These are phyloP conservation scores for Piliocolobus tephrosceles DNA, from an alignment of 2,113 vertebrate species.

Conservation along the genomic window DNA sequence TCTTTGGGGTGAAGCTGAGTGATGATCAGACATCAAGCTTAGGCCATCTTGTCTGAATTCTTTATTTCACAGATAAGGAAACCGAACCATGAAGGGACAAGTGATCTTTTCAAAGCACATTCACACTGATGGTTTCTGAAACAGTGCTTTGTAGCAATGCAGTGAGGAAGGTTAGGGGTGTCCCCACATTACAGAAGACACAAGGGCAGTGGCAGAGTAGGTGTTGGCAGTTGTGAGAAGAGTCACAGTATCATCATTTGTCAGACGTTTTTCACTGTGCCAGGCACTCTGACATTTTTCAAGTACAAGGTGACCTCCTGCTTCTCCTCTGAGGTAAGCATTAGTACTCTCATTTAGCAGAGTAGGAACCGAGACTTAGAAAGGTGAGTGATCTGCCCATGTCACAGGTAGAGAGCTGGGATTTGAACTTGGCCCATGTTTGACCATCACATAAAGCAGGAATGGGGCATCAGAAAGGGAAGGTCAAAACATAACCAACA, in stretches of 20 bases:
- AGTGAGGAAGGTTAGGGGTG: no score
- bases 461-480: no score
- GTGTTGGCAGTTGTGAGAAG: no score
- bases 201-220: background rate
- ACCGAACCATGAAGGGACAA: background rate
- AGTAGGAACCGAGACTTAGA: background rate
- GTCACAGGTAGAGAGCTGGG: background rate
- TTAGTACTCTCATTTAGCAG: background rate
- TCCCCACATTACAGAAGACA: background rate
- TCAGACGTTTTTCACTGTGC: background rate
- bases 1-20: background rate
- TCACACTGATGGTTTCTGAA: background rate
- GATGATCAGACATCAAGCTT: background rate
- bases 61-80: background rate
- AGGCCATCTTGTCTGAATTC: background rate
- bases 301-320: background rate
- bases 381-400: background rate
- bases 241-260: rapidly evolving
- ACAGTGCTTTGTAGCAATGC: background rate
- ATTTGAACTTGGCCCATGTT: background rate
- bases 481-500: background rate
- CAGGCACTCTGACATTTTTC: background rate
- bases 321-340: rapidly evolving
- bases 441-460: background rate
- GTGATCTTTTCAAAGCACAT: background rate